Base-by-base conservation (phyloP, 2,888 invertebrate species). In the Dyspetes luteomarginatus region DNA sequence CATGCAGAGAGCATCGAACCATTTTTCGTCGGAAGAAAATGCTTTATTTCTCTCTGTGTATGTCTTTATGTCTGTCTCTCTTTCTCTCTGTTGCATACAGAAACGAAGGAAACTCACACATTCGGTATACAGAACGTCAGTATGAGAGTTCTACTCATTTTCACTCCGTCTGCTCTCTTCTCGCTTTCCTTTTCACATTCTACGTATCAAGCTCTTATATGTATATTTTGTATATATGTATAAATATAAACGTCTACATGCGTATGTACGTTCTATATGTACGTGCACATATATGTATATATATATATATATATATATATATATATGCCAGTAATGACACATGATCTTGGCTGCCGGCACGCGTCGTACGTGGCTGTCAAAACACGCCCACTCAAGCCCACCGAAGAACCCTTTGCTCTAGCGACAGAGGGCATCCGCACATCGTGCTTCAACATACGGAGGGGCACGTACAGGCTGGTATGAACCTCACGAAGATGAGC, bases 281-380 rank as follows among this genome's bases (percentile, higher is more conserved):
- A 52, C 36, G 45, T 68, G 4, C 24, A 60, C 62, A 58, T 56
- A 22, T 24, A 60, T 3, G 3, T 36, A 36, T 36, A 36, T 69
- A 28, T 64, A 41, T 24, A 52, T 52, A 56, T 68, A 7, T 30
- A 60, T 72, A 58, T 56, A 22, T 24, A 60, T 17, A 68, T 22
- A 30, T 19, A 64, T 50, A 36, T 26, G 41, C 28, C 22, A 65
- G 26, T 36, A 76, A 73, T 79, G 78, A 82, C 80, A 79, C 69
- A 84, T 74, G 84, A 86, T 86, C 77, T 72, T 82, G 83, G 82
- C 82, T 82, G 83, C 81, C 56, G 85, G 84, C 84, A 85, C 85
- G 85, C 83, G 83, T 87, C 82, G 71, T 73, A 58, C 82, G 71
- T 81, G 82, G 65, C 84, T 87, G 87, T 87, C 87, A 86, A 86